Base-by-base conservation (phyloP, 2,797 vertebrate genomes). In the Melanotaenia boesemani region DNA sequence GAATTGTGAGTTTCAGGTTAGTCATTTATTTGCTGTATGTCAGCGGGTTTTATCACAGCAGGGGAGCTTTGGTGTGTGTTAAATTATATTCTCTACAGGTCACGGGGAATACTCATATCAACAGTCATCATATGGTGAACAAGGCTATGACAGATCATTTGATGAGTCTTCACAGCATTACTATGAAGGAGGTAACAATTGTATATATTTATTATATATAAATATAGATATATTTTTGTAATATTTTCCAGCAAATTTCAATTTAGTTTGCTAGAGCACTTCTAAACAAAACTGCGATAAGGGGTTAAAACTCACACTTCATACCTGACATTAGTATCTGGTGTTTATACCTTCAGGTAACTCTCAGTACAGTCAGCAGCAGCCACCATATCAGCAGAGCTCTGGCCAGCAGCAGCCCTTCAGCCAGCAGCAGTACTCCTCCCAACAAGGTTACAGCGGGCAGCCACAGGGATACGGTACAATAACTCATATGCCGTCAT, bases 111-210 rank as follows among this genome's bases (percentile, higher is more conserved):
- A 97, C 16, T 93, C 96, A 2, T 98, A 98, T 89, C 98, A 97
- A 70, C 97, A 97, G 87, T 95, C 97, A 0, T 95, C 97, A 12
- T 98, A 98, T 16, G 94, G 96, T 0, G 97, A 99, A 78, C 97
- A 97, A 93, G 94, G 95, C 90, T 99, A 98, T 0, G 97, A 99
- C 82, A 93, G 97, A 79, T 94, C 97, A 0, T 98, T 98, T 46
- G 98, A 98, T 0, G 97, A 99, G 67, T 95, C 97, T 8, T 96
- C 97, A 15, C 98, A 98, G 78, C 97, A 98, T 89, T 98, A 97
- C 89, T 99, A 98, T 2, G 97, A 99, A 95, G 96, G 96, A 85
- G 97, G 97, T 99, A 91, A 64, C 15, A 13, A 32, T 26, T 28
- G 1, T 34, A 70, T 1, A 44, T n/a, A 15, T 41, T 41, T 57